Base-by-base conservation (phyloP, 2,113 vertebrate genomes). In the Rattus rattus region DNA sequence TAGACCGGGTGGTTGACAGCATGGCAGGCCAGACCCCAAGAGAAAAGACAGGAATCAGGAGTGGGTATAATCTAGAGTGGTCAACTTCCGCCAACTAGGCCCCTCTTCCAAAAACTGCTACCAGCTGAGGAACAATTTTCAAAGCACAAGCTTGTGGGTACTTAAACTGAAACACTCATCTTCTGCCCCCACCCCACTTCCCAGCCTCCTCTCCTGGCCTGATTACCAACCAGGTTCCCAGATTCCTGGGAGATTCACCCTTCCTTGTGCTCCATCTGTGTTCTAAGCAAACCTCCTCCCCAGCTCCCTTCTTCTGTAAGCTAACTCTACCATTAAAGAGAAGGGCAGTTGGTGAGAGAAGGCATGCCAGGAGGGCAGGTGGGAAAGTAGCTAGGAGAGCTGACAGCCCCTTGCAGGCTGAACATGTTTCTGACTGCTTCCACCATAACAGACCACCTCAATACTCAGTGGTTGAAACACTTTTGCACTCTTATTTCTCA, bases 251-350 rank as follows among this genome's bases (percentile, higher is more conserved):
- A 81, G 90, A 49, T 72, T 49, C 56, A n/a, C 26, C 77, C 26
- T 0, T 2, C 72, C 59, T 47, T 26, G 19, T 13, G 12, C 1
- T 19, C 17, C 43, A 43, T 3, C 6, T 83, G 30, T 2, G 14
- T 69, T 75, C 56, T 75, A 26, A 77, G 54, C 6, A 92, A 39
- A 63, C 61, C 81, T 30, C n/a, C 52, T 9, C 36, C 67, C 61
- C 65, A 7, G 1, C 5, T 10, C 2, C 17, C 33, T 79, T 73
- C 22, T 88, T 65, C 69, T 88, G 36, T 43, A 49, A 70, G 30
- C 20, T 52, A n/a, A 24, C 24, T 67, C 28, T 16, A 13, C 14
- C 22, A 22, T 75, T 56, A 49, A 17, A 79, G 19, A 5, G 39
- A 65, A 36, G 49, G 69, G 16, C 59, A n/a, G 49, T 39, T 43